These are phyloP conservation scores for Andrena dorsata DNA, from an alignment of 2,888 invertebrate genomes.

Conservation along the genomic window DNA sequence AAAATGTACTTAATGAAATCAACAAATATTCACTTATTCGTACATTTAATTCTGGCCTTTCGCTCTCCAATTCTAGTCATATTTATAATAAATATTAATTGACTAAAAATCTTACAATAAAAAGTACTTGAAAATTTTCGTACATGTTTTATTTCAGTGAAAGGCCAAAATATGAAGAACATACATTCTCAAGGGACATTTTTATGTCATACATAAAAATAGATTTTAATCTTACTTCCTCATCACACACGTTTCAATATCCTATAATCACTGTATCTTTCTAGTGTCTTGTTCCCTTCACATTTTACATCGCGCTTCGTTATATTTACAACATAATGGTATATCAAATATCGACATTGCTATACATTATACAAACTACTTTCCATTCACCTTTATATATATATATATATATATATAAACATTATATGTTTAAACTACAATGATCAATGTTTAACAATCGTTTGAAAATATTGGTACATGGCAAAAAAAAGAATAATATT, in stretches of 20 bases:
- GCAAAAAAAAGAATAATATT: slow-evolving; percentile 28
- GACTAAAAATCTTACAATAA: slow-evolving; percentile 69
- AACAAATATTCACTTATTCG: slow-evolving; percentile 72
- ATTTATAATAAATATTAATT: slow-evolving; percentile 68
- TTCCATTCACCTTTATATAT: slow-evolving; percentile 54
- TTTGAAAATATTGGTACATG: slow-evolving; percentile 36
- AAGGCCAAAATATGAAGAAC: slow-evolving; percentile 72
- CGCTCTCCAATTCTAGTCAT: slow-evolving; percentile 67
- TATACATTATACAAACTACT: slow-evolving; percentile 57
- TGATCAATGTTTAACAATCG: slow-evolving; percentile 41
- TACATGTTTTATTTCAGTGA: slow-evolving; percentile 65
- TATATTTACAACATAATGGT: slow-evolving; percentile 74
- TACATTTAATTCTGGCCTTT: slow-evolving; percentile 70
- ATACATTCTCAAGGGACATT: slow-evolving; percentile 67
- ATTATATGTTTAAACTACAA: slow-evolving; percentile 37
- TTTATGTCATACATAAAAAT: slow-evolving; percentile 77
- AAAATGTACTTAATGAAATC: slow-evolving; percentile 68
- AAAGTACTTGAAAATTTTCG: slow-evolving; percentile 64
- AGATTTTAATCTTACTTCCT: slow-evolving; percentile 73
- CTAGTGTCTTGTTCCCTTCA: slow-evolving; percentile 75
- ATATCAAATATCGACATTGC: slow-evolving; percentile 56
- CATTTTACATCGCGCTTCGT: slow-evolving; percentile 64
- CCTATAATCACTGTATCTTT: slow-evolving; percentile 60
- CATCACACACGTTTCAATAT: slow-evolving; percentile 62
- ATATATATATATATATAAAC: slow-evolving; percentile 52